A percentile compares a stretch with the other conserved stretches of the same genome.
Conservation (phyloP, 2,888 invertebrate genomes). For the Autographa pulchrina region DNA sequence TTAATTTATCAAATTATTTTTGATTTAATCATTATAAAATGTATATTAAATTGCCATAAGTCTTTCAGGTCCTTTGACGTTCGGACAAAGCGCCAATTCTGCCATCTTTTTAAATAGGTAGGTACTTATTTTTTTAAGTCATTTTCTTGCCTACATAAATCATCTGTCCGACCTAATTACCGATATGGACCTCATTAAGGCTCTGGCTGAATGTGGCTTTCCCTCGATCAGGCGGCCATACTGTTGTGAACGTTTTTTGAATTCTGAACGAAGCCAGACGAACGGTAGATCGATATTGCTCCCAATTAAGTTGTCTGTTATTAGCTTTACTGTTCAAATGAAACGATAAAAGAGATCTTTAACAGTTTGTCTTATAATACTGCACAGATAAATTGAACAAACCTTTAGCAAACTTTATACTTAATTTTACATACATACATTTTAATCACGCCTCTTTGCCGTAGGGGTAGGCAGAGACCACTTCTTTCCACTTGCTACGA, state of each 20-base stretch:
- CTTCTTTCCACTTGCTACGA: no score
- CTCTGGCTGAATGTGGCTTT: conserved; percentile 23
- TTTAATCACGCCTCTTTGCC: no score
- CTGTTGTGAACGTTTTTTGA: conserved; percentile 56
- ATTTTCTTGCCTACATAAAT: conserved; percentile 2
- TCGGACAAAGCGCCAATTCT: not conserved
- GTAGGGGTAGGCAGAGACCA: no score
- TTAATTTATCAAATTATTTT: no score
- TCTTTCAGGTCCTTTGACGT: not conserved
- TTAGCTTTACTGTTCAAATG: not conserved
- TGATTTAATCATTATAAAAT: no score
- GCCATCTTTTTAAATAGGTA: not conserved
- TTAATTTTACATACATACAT: no score
- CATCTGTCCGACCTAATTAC: conserved; percentile 6
- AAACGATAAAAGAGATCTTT: not conserved
- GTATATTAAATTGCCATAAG: no score
- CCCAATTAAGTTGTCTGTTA: conserved; percentile 34
- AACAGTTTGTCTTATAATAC: not conserved
- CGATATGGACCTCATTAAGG: conserved; percentile 39
- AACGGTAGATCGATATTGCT: conserved; percentile 61
- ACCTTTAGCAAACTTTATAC: no score
- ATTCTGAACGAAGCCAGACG: conserved; percentile 59
- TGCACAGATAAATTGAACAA: no score
- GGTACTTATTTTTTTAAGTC: not conserved
- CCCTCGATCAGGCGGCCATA: conserved; percentile 45